These are phyloP conservation scores for Eulemur coronatus DNA, from an alignment of 2,797 vertebrate genomes.

Conservation along the genomic window DNA sequence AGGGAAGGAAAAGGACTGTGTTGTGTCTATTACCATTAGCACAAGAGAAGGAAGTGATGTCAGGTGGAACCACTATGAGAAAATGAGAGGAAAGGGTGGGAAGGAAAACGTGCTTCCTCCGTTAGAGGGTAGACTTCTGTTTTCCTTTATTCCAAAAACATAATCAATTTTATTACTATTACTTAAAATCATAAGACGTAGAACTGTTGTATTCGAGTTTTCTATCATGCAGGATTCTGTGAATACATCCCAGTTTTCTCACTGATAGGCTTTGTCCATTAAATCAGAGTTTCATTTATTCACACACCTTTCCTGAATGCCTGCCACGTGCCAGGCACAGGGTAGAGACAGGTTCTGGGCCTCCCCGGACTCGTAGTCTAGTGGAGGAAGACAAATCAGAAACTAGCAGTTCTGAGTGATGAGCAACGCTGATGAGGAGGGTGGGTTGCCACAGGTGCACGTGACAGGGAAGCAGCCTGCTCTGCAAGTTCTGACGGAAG, in stretches of 20 bases:
- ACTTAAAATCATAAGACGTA: neutral
- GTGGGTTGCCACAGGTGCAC: neutral
- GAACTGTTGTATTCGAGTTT: neutral
- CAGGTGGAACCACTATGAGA: neutral
- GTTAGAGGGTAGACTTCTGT: neutral
- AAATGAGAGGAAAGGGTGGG: neutral
- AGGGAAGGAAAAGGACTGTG: neutral
- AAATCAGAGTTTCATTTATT: constrained; percentile 27
- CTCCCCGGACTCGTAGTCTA: neutral
- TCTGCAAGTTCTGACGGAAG: neutral
- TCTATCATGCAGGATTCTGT: neutral
- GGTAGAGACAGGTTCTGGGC: neutral
- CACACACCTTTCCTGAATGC: neutral
- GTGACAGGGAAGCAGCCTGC: neutral
- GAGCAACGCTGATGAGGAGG: neutral
- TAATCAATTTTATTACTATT: neutral
- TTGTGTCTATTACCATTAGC: neutral
- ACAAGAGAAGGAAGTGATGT: neutral
- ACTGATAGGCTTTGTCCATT: neutral
- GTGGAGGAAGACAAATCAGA: neutral
- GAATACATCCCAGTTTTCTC: neutral
- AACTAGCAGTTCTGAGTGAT: neutral
- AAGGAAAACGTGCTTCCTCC: neutral
- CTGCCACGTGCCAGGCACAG: neutral
- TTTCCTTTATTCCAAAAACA: constrained; percentile 10